These are phyloP conservation scores for Bubo blakistoni DNA, from an alignment of 2,113 vertebrate species.

Conservation along the genomic window DNA sequence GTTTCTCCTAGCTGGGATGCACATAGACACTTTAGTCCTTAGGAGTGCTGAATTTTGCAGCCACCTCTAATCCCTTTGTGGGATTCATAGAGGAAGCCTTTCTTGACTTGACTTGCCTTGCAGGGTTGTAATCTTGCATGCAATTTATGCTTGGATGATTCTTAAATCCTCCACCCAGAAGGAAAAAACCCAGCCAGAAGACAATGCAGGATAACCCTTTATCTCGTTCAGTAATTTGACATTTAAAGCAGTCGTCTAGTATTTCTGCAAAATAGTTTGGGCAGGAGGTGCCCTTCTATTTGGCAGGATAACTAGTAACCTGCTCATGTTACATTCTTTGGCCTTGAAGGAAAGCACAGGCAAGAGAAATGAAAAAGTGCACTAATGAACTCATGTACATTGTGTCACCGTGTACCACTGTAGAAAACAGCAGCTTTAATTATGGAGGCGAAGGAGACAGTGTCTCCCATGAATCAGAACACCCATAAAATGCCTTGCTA, in stretches of 20 bases:
- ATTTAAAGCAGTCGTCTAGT: background rate
- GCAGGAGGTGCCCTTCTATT: background rate
- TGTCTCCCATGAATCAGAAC: background rate
- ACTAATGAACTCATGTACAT: background rate
- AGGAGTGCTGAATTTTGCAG: background rate
- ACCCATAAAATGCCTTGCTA: background rate
- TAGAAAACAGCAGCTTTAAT: constrained; percentile 1
- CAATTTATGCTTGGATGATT: background rate
- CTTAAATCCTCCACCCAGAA: background rate
- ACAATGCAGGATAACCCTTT: background rate
- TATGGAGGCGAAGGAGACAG: background rate
- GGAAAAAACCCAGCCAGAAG: background rate
- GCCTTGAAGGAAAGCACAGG: background rate
- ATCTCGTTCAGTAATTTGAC: background rate
- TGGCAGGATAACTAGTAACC: background rate
- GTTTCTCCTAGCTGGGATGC: background rate
- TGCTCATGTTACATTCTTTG: background rate
- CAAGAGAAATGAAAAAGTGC: background rate
- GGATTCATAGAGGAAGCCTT: background rate
- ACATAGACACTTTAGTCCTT: background rate
- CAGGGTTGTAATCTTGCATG: background rate
- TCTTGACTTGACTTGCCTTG: background rate
- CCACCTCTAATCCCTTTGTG: background rate
- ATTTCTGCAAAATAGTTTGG: background rate
- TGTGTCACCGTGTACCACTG: background rate